Conservation (phyloP, 2,888 invertebrate genomes). For the Lagria hirta region DNA sequence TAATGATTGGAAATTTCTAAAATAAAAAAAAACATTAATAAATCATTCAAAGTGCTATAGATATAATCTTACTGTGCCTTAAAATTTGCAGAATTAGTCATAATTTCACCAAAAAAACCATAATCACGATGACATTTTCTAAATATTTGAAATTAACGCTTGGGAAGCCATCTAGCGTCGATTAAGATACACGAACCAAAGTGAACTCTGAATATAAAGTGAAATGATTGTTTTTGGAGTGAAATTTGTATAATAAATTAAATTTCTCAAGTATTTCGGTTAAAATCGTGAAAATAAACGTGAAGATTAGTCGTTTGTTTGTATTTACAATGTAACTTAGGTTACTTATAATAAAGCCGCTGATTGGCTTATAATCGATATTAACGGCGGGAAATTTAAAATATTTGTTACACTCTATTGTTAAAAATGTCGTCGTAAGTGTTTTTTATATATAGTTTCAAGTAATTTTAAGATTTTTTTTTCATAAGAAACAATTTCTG, state of each 20-base stretch:
- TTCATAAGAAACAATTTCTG: too few species aligned
- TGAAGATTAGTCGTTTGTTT: slow-evolving; percentile 13
- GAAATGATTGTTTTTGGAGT: slow-evolving; percentile 12
- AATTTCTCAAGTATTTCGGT: slow-evolving; percentile 19
- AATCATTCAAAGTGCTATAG: neutral
- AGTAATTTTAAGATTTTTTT: too few species aligned
- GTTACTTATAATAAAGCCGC: neutral
- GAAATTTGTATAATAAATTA: slow-evolving; percentile 10
- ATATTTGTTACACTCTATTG: too few species aligned
- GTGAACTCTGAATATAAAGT: neutral
- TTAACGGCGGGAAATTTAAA: slow-evolving; percentile 11
- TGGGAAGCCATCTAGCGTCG: slow-evolving; percentile 12
- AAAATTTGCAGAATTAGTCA: slow-evolving; percentile 15
- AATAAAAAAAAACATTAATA: neutral
- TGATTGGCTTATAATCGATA: slow-evolving; percentile 14
- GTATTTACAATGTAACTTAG: slow-evolving; percentile 9
- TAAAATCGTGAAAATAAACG: slow-evolving; percentile 16
- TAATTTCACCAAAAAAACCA: slow-evolving; percentile 6
- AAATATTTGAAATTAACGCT: slow-evolving; percentile 8
- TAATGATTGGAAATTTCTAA: slow-evolving; percentile 33
- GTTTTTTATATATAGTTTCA: too few species aligned
- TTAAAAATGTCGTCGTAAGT: too few species aligned
- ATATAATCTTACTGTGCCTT: slow-evolving; percentile 11
- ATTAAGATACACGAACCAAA: slow-evolving; percentile 2
- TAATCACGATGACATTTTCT: slow-evolving; percentile 11